A percentile compares a stretch with the other conserved stretches of the same genome.
Conservation (phyloP, 2,113 vertebrate genomes). For the Quiscalus mexicanus region DNA sequence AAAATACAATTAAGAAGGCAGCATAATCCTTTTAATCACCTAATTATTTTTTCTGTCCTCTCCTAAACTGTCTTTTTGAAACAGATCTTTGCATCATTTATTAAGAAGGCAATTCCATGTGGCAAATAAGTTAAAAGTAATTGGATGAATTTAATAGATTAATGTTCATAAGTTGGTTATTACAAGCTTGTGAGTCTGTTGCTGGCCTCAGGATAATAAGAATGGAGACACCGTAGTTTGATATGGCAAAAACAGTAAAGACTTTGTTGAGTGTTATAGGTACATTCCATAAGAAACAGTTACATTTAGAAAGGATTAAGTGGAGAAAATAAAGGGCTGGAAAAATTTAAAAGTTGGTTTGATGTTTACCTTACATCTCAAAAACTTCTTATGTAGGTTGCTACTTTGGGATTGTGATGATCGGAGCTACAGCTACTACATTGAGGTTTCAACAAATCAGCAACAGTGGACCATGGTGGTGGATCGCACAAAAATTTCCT, state of each 20-base stretch:
- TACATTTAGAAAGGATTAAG: background rate
- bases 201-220: background rate
- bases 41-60: background rate
- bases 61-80: background rate
- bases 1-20: background rate
- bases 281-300: background rate
- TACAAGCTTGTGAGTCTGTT: background rate
- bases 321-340: background rate
- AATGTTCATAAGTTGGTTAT: background rate
- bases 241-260: background rate
- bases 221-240: background rate
- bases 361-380: background rate
- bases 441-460: constrained; percentile 94
- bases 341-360: background rate
- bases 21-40: background rate
- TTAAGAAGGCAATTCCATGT: background rate
- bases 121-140: background rate
- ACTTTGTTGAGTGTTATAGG: background rate
- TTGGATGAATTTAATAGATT: background rate
- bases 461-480: constrained; percentile 94
- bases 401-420: constrained; percentile 98
- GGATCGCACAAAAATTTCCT: constrained; percentile 89
- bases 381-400: constrained; percentile 75
- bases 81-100: background rate
- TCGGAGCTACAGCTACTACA: constrained; percentile 95